Base-by-base conservation (phyloP, 1,140 invertebrate genomes). In the Sitobion miscanthi region DNA sequence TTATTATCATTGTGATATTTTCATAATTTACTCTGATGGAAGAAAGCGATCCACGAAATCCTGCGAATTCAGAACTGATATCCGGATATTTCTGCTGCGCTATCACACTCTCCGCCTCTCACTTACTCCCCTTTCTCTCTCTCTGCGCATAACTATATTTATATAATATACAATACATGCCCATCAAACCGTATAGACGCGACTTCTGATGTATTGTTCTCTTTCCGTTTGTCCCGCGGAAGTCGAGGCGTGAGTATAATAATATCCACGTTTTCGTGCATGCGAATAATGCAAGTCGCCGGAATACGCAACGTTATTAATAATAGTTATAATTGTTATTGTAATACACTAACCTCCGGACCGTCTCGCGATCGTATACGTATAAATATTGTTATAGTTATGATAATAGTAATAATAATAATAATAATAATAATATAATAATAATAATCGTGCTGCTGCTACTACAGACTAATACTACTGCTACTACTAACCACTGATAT, bases 261-360 rank as follows among this genome's bases (percentile, higher is more conserved):
- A 77, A 77, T n/a, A n/a, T n/a, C 30, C 62, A 30, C 11, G 30
- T n/a, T 0, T 77, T 30, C 62, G 62, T 77, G 30, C 62, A n/a
- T 77, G n/a, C 62, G 62, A 77, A 77, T 77, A 77, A n/a, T 77
- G 9, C 14, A 35, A 4, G 62, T 77, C 30, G 62, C 62, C 62
- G 62, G 62, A 77, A n/a, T 77, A 77, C n/a, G 62, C 62, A n/a
- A 77, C 30, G 14, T 77, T 77, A 77, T 77, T 77, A 77, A 77
- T 77, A 77, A 77, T 77, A 77, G 62, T 77, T 77, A 77, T 77
- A 77, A 77, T 77, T 77, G n/a, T 77, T 77, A n/a, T 77, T n/a
- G 62, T 77, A 77, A n/a, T 77, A 77, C 21, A 77, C n/a, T n/a
- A 77, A 77, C 30, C 30, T 77, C 62, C 17, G 17, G 14, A 20